Evolutionary conservation across 2,888 invertebrate genomes (phyloP).

Genomic region (Drosophila macrospina): DNA sequence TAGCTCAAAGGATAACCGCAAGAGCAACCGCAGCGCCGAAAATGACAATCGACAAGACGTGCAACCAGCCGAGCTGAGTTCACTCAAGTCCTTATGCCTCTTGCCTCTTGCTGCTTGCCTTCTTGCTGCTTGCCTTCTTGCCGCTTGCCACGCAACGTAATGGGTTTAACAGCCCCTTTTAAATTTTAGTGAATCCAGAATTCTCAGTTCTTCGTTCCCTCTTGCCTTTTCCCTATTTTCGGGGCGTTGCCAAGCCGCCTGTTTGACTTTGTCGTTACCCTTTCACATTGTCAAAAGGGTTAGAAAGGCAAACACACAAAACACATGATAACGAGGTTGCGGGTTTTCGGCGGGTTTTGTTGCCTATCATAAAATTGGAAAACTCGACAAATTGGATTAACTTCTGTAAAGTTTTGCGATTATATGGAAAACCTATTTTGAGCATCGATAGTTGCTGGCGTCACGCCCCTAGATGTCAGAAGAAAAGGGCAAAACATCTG

Average conservation of each 20-base stretch:
- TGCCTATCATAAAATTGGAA: constrained; percentile 52
- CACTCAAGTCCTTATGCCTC: constrained; percentile 45
- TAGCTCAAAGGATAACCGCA: constrained; percentile 61
- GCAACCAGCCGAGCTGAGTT: no score
- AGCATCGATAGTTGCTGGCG: constrained; percentile 42
- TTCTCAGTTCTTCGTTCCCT: constrained; percentile 16
- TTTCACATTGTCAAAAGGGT: constrained; percentile 59
- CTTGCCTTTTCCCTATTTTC: constrained; percentile 10
- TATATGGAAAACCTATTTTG: constrained; percentile 41
- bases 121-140: no score
- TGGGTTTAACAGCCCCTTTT: constrained; percentile 81
- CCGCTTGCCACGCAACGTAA: constrained; percentile 64
- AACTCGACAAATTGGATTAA: constrained; percentile 79
- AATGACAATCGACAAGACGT: constrained; percentile 23
- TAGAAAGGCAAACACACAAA: constrained; percentile 46
- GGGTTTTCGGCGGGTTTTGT: constrained; percentile 52
- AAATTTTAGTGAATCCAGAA: constrained; percentile 6
- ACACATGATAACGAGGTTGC: constrained; percentile 75
- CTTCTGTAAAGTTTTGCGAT: constrained; percentile 66
- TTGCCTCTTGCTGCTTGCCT: constrained; percentile 3
- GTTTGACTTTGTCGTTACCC: constrained; percentile 48
- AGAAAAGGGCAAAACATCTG: constrained; percentile 39
- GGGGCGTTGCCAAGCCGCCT: constrained; percentile 56
- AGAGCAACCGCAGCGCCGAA: constrained; percentile 66
- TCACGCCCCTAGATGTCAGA: constrained; percentile 38